Evolutionary conservation across 2,113 vertebrate species (phyloP).

Genomic region (Turdus rufiventris): DNA sequence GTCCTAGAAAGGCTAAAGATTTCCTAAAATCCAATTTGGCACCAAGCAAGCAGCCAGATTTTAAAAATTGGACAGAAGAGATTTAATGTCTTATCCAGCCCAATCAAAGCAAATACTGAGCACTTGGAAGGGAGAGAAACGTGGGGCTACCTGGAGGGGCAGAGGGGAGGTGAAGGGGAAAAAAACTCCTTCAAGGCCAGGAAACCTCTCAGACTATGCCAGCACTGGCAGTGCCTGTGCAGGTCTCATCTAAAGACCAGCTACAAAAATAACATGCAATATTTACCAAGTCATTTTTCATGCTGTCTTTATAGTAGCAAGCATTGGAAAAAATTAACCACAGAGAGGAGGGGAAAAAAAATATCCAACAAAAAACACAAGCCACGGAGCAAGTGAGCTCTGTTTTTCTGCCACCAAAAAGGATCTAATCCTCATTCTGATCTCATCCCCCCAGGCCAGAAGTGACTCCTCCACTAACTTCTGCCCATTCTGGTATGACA

Average conservation of each 20-base stretch:
- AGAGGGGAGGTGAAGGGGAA: not conserved
- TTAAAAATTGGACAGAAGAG: not conserved
- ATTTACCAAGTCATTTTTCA: constrained; percentile 17
- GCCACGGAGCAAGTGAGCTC: not conserved
- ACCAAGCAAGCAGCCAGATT: not conserved
- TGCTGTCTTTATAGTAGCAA: not conserved
- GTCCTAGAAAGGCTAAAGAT: not conserved
- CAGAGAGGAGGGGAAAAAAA: not conserved
- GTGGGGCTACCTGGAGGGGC: not conserved
- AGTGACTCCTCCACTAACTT: not conserved
- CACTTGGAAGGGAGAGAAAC: not conserved
- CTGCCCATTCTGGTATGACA: not conserved
- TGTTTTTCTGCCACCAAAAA: not conserved
- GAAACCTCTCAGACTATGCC: not conserved
- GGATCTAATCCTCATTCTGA: not conserved
- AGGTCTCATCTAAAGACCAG: not conserved
- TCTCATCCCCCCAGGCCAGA: not conserved
- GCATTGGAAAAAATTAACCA: not conserved
- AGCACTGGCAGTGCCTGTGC: not conserved
- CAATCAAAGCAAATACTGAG: not conserved
- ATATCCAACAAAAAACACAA: not conserved
- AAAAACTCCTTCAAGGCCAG: not conserved
- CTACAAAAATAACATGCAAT: constrained; percentile 21
- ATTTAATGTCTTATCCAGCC: not conserved
- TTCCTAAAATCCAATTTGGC: not conserved